These are phyloP conservation scores for Petrolisthes manimaculis DNA, from an alignment of 2,888 invertebrate species.

Conservation along the genomic window DNA sequence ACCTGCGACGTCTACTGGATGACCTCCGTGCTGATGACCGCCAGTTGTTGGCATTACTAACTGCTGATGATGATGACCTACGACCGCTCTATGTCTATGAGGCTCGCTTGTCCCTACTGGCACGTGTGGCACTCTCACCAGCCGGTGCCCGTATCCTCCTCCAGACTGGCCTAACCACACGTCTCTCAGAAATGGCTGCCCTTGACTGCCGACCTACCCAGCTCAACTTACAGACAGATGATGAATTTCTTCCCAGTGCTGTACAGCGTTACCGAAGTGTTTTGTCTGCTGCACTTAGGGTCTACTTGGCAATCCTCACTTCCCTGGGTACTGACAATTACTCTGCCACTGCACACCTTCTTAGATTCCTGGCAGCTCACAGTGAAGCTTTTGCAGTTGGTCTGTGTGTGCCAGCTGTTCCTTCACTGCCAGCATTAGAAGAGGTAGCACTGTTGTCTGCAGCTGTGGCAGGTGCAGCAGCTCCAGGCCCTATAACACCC, in stretches of 20 bases:
- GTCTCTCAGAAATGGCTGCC: conserved; percentile 79
- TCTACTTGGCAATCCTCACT: conserved; percentile 85
- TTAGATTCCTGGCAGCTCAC: conserved; percentile 84
- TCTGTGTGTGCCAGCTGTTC: conserved; percentile 75
- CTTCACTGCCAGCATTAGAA: conserved; percentile 48
- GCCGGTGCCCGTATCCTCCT: conserved; percentile 74
- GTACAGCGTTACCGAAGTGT: conserved; percentile 85
- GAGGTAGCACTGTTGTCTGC: conserved; percentile 60
- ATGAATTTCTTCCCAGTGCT: conserved; percentile 76
- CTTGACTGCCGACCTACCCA: conserved; percentile 56
- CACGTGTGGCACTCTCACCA: conserved; percentile 78
- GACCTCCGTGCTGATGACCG: conserved; percentile 62
- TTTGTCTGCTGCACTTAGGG: conserved; percentile 82
- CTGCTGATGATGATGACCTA: conserved; percentile 55
- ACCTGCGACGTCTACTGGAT: conserved; percentile 56
- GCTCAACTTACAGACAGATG: conserved; percentile 38
- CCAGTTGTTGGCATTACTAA: conserved; percentile 47
- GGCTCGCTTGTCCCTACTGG: conserved; percentile 75
- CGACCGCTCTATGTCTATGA: conserved; percentile 65
- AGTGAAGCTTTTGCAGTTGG: conserved; percentile 84
- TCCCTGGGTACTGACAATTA: conserved; percentile 87
- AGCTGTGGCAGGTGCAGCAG: conserved; percentile 59
- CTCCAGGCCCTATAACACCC: conserved; percentile 41
- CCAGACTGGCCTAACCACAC: conserved; percentile 73
- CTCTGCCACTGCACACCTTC: conserved; percentile 83